Base-by-base conservation (phyloP, 2,797 vertebrate genomes). In the Helarctos malayanus region DNA sequence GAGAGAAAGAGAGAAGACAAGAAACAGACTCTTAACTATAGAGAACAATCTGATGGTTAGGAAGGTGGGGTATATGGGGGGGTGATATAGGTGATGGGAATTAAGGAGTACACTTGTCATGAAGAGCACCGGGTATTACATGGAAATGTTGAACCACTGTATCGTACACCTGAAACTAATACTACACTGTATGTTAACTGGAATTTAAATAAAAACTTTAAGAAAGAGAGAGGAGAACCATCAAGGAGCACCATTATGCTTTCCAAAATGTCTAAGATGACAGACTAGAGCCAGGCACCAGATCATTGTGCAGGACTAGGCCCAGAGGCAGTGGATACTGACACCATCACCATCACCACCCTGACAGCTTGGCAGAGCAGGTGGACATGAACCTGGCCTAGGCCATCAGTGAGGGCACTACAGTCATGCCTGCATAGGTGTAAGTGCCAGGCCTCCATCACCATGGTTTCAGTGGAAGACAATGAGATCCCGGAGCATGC, bases 321-420 rank as follows among this genome's bases (percentile, higher is more conserved):
- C 89, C 98, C 99, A 0, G 99, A 99, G 88, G 98, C 97, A 94
- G 99, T 99, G 65, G 98, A 99, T 0, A 98, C 99, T 0, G 99
- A 99, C 98, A 99, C 99, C 45, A 99, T 99, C 98, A 99, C 99
- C 97, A 99, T 99, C 1, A 99, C 99, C 0, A 99, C 99, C 0
- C 99, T 0, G 99, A 99, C 98, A 99, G 99, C 98, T 99, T 99
- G n/a, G 99, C 99, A 0, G 99, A 99, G 98, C 99, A 99, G 98
- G 99, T 99, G 21, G 99, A 99, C 82, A 99, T 99, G 99, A 99
- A 99, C 0, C 98, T 99, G 98, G 99, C 99, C 52, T 99, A 99
- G 0, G 99, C 99, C 96, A 99, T 99, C 32, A 99, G 99, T 0
- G 99, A 99, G 8, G 99, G 99, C 71, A 98, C 99, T 0, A 98